Evolutionary conservation across 2,797 vertebrate species (phyloP).

Genomic region (Enteromius paludinosus): DNA sequence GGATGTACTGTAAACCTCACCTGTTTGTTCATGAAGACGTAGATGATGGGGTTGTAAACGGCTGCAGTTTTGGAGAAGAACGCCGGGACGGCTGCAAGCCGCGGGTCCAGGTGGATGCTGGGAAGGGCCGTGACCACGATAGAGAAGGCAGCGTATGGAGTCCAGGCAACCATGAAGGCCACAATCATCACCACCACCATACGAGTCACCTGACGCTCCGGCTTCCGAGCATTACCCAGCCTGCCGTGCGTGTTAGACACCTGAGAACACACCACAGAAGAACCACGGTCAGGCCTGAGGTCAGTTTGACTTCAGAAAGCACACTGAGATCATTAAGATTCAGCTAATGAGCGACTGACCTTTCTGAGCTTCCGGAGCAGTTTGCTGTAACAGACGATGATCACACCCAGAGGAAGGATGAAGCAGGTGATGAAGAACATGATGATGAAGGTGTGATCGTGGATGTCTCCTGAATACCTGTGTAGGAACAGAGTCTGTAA

Average conservation of each 20-base stretch:
- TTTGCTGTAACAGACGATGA: conserved; percentile 88
- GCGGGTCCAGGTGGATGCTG: conserved; percentile 83
- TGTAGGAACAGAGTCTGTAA: background rate
- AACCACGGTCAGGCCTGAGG: no score
- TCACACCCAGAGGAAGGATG: conserved; percentile 84
- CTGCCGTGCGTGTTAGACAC: conserved; percentile 82
- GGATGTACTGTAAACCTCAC: conserved; percentile 69
- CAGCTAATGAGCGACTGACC: conserved; percentile 67
- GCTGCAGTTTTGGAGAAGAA: conserved; percentile 92
- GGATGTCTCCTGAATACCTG: conserved; percentile 84
- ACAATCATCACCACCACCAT: conserved; percentile 93
- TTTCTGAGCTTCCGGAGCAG: conserved; percentile 85
- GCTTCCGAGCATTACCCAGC: conserved; percentile 81
- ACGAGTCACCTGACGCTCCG: conserved; percentile 86
- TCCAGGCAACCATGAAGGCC: conserved; percentile 90
- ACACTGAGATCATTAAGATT: background rate
- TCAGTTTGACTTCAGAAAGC: background rate
- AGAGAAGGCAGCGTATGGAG: conserved; percentile 85
- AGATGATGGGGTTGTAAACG: conserved; percentile 91
- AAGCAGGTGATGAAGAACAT: conserved; percentile 88
- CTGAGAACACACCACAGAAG: conserved; percentile 65
- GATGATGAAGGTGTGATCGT: conserved; percentile 85
- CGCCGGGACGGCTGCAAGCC: conserved; percentile 83
- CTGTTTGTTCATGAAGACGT: conserved; percentile 95
- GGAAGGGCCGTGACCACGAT: conserved; percentile 83